Percentiles rank a stretch among this genome's conserved stretches.
Evolutionary conservation across 2,888 invertebrate species (phyloP).

Genomic region (Orthonevra nobilis): DNA sequence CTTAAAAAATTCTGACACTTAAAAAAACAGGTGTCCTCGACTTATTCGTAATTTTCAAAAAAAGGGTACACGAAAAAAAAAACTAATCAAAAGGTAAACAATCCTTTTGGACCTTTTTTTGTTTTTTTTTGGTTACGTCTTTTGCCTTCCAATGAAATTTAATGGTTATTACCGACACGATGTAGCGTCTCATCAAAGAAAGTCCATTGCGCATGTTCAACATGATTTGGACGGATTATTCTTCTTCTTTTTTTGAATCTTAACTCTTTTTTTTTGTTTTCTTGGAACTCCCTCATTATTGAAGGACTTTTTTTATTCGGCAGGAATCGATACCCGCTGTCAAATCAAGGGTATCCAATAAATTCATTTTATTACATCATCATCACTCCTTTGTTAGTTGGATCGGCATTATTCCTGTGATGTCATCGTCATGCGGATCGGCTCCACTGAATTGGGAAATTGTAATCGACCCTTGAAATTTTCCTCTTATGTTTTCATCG

Average conservation of each 20-base stretch:
- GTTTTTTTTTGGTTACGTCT: slow-evolving; percentile 14
- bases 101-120: slow-evolving; percentile 22
- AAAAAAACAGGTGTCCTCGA: slow-evolving; percentile 43
- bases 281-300: too few relatives aligned
- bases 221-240: slow-evolving; percentile 46
- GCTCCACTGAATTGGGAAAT: slow-evolving; percentile 65
- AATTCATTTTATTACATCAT: slow-evolving; percentile 67
- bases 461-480: slow-evolving; percentile 40
- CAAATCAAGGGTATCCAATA: slow-evolving; percentile 62
- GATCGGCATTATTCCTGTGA: slow-evolving; percentile 29
- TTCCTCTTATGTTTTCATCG: slow-evolving; percentile 48
- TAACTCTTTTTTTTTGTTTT: slow-evolving; percentile 33
- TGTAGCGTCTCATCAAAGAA: slow-evolving; percentile 23
- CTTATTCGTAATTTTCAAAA: too few relatives aligned
- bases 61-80: slow-evolving; percentile 4
- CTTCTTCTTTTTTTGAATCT: slow-evolving; percentile 28
- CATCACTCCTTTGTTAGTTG: slow-evolving; percentile 46
- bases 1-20: slow-evolving; percentile 38
- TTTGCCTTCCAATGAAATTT: slow-evolving; percentile 49
- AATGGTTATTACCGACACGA: slow-evolving; percentile 17
- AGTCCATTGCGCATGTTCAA: slow-evolving; percentile 58
- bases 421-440: slow-evolving; percentile 30
- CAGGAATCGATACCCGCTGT: slow-evolving; percentile 30
- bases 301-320: slow-evolving; percentile 11
- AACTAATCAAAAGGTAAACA: slow-evolving; percentile 48